phyloP scores from a whole-genome alignment of 2,113 vertebrate genomes.

The Castor canadensis region DNA sequence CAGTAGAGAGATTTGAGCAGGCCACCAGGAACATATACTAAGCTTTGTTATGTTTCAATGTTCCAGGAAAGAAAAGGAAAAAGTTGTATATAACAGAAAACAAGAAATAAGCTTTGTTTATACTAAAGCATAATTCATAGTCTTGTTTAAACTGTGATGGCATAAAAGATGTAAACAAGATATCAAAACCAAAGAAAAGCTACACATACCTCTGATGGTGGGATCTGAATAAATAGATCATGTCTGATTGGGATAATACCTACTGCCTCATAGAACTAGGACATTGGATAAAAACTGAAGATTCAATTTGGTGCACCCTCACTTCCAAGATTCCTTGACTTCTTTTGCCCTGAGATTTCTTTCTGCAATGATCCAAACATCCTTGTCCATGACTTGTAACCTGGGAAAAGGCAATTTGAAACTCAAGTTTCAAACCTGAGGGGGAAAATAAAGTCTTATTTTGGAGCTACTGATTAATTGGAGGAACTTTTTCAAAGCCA shows the following conservation, averaged over 20 bases:
- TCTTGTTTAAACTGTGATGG: not conserved
- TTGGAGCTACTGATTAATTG: not conserved
- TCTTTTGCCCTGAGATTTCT: not conserved
- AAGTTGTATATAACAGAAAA: not conserved
- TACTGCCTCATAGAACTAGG: not conserved
- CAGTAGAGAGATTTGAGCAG: not conserved
- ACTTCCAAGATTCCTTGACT: not conserved
- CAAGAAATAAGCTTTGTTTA: not conserved
- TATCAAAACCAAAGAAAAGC: conserved; percentile 6
- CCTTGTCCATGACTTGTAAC: not conserved
- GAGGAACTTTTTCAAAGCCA: not conserved
- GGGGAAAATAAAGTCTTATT: not conserved
- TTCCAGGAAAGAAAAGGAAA: not conserved
- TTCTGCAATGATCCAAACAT: fast-evolving
- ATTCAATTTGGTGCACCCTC: not conserved
- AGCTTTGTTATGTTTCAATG: not conserved
- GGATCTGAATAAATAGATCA: not conserved
- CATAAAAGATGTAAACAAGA: conserved; percentile 14
- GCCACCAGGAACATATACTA: not conserved
- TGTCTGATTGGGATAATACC: not conserved
- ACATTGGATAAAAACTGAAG: not conserved
- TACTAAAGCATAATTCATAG: not conserved
- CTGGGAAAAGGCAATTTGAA: not conserved
- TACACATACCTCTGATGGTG: not conserved
- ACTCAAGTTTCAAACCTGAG: not conserved